Evolutionary conservation across 2,888 invertebrate species (phyloP).

Genomic region (Hetaerina titia): DNA sequence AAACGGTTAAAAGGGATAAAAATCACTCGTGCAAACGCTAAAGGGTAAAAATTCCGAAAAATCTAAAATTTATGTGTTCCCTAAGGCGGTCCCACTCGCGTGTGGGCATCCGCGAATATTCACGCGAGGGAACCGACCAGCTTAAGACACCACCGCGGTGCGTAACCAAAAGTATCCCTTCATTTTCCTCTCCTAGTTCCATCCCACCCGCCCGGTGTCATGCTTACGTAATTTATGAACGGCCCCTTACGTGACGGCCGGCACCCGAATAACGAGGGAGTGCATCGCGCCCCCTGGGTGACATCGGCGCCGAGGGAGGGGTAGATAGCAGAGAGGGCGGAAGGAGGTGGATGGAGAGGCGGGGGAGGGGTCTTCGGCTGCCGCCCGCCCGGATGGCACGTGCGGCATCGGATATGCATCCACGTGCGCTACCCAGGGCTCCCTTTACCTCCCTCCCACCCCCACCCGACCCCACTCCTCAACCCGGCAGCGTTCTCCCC

Average conservation of each 20-base stretch:
- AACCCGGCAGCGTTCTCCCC: too few species aligned
- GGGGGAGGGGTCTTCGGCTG: not conserved
- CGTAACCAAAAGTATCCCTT: not conserved
- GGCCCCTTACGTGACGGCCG: not conserved
- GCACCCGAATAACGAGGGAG: not conserved
- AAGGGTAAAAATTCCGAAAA: not conserved
- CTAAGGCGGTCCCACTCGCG: not conserved
- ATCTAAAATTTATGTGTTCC: not conserved
- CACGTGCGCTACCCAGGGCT: not conserved
- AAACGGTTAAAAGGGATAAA: not conserved
- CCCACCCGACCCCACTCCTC: too few species aligned
- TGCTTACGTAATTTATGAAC: not conserved
- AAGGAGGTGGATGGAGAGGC: too few species aligned
- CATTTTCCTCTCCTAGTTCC: too few species aligned
- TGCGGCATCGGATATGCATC: not conserved
- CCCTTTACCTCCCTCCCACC: not conserved
- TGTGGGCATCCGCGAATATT: not conserved
- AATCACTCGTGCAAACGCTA: not conserved
- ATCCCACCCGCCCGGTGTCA: not conserved
- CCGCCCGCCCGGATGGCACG: not conserved
- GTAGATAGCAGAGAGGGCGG: too few species aligned
- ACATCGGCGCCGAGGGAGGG: not conserved
- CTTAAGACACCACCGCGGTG: not conserved
- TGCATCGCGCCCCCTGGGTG: not conserved
- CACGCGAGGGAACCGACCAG: not conserved